These are phyloP conservation scores for Pecten maximus DNA, from an alignment of 2,888 invertebrate genomes.

Conservation along the genomic window DNA sequence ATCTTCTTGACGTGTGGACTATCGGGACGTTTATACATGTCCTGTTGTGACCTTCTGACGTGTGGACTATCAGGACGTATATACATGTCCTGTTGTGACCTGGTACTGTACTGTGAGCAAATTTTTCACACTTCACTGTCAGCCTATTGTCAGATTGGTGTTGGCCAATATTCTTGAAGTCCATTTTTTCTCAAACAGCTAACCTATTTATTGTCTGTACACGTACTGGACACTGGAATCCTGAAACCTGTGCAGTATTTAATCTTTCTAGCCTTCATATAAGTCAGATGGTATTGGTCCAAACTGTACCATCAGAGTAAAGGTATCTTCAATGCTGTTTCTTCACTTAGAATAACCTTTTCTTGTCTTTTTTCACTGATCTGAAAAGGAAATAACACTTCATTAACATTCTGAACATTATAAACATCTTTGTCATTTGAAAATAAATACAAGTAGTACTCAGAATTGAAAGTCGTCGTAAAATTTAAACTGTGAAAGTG, in stretches of 20 bases:
- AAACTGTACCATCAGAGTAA: neutral
- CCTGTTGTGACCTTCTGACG: neutral
- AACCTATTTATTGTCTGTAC: neutral
- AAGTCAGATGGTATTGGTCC: neutral
- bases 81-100: neutral
- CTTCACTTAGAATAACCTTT: constrained; percentile 36
- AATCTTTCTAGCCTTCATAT: neutral
- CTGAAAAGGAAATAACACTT: constrained; percentile 36
- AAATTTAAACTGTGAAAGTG: no score
- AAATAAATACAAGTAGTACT: no score
- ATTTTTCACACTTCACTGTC: neutral
- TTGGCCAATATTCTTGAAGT: neutral
- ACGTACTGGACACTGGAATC: neutral
- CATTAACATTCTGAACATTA: neutral
- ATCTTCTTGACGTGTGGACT: neutral
- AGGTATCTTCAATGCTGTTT: neutral
- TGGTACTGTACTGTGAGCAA: neutral
- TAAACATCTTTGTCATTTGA: no score
- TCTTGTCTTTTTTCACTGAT: constrained; percentile 43
- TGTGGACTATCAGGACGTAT: neutral
- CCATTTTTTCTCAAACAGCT: neutral
- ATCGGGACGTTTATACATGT: no score
- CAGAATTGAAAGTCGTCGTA: no score
- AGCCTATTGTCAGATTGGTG: neutral
- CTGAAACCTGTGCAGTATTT: neutral